phyloP scores from a whole-genome alignment of 2,888 invertebrate species.

The Ephialtes manifestator region DNA sequence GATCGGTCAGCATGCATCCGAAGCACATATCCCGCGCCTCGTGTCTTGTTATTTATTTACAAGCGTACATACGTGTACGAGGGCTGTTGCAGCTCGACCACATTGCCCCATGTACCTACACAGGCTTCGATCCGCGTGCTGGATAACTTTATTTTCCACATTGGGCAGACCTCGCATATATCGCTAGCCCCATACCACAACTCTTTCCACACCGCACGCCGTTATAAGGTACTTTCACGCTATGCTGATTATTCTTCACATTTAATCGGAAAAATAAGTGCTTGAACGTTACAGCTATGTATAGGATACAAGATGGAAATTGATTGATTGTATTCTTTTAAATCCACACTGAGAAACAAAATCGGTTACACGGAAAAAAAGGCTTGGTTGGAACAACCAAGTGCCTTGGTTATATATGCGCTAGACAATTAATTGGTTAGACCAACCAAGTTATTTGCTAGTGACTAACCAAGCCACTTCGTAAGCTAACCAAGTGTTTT shows the following conservation, averaged over 20 bases:
- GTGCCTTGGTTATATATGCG: too few species aligned
- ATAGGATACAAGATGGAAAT: too few species aligned
- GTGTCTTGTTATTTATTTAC: constrained; percentile 79
- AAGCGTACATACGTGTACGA: constrained; percentile 71
- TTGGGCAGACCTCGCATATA: constrained; percentile 15
- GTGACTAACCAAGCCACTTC: too few species aligned
- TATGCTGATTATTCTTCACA: not conserved
- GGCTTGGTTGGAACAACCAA: too few species aligned
- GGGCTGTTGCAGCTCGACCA: constrained; percentile 53
- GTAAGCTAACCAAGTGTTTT: too few species aligned
- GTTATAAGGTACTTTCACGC: not conserved
- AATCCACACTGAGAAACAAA: too few species aligned
- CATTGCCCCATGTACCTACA: constrained; percentile 15
- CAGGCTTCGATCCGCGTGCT: constrained; percentile 54
- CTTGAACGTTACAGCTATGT: too few species aligned
- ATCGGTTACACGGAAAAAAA: too few species aligned
- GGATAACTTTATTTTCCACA: constrained; percentile 63
- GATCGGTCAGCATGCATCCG: constrained; percentile 71
- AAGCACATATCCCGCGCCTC: constrained; percentile 72
- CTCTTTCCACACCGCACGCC: not conserved
- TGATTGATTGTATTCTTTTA: too few species aligned
- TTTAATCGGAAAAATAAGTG: constrained; percentile 13
- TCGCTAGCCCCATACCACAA: constrained; percentile 1
- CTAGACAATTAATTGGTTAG: too few species aligned
- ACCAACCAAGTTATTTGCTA: too few species aligned